A percentile compares a stretch with the other conserved stretches of the same genome.
phyloP scores from a whole-genome alignment of 2,888 invertebrate genomes.

The Eristalis tenax region DNA sequence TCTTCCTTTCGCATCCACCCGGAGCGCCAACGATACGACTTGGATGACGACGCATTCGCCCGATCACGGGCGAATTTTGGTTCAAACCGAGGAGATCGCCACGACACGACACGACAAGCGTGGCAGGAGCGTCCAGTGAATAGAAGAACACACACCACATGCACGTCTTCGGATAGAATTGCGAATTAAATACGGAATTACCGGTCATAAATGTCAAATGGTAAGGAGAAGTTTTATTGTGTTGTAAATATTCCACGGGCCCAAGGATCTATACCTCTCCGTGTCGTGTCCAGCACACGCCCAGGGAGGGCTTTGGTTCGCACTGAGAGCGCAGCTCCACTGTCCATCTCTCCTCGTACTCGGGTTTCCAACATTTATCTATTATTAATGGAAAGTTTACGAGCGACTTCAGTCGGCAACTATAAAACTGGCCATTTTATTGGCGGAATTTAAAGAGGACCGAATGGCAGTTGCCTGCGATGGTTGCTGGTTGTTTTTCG shows the following conservation, averaged over 20 bases:
- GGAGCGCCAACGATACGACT: background rate
- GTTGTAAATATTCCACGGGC: conserved; percentile 59
- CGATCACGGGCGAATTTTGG: conserved; percentile 11
- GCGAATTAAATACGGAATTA: conserved; percentile 70
- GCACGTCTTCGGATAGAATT: conserved; percentile 57
- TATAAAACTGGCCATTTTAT: conserved; percentile 62
- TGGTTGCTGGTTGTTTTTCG: background rate
- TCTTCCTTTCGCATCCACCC: background rate
- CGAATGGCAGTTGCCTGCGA: background rate
- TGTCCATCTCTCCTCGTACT: conserved; percentile 18
- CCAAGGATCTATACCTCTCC: conserved; percentile 40
- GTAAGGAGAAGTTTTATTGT: conserved; percentile 68
- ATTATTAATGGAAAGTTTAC: conserved; percentile 72
- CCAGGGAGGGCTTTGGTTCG: conserved; percentile 23
- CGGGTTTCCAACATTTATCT: conserved; percentile 63
- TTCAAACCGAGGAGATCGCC: conserved; percentile 4
- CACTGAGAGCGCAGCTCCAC: conserved; percentile 3
- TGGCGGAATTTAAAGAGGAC: conserved; percentile 28
- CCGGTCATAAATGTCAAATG: conserved; percentile 67
- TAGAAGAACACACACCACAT: conserved; percentile 28
- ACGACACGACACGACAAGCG: conserved; percentile 15
- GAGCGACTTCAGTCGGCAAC: conserved; percentile 55
- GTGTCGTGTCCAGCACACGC: background rate
- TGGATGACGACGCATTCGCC: background rate
- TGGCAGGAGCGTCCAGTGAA: conserved; percentile 37